These are phyloP conservation scores for Agriopis leucophaearia DNA, from an alignment of 2,888 invertebrate genomes.

Conservation along the genomic window DNA sequence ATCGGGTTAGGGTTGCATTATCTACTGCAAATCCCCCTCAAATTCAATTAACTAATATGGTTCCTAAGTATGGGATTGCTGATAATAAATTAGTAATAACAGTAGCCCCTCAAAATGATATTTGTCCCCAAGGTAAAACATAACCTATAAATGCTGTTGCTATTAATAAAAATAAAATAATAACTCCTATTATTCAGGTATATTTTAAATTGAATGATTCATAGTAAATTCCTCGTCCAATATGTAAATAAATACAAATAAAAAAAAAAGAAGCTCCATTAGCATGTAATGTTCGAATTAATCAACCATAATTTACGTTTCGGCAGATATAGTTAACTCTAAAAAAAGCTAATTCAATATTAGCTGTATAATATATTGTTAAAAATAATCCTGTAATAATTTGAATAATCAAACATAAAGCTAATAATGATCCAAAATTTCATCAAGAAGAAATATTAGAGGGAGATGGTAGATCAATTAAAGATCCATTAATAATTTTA, in stretches of 20 bases:
- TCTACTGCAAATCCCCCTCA: slow-evolving; percentile 92
- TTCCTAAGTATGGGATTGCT: slow-evolving; percentile 90
- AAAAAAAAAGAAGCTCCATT: slow-evolving; percentile 92
- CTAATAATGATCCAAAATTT: slow-evolving; percentile 90
- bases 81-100: slow-evolving; percentile 92
- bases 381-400: slow-evolving; percentile 89
- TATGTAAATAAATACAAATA: slow-evolving; percentile 89
- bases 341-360: slow-evolving; percentile 88
- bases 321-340: slow-evolving; percentile 90
- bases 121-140: slow-evolving; percentile 92
- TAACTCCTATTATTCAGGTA: slow-evolving; percentile 89
- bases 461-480: slow-evolving; percentile 87
- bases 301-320: slow-evolving; percentile 90
- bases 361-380: slow-evolving; percentile 89
- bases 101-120: slow-evolving; percentile 93
- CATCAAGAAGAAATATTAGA: slow-evolving; percentile 88
- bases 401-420: slow-evolving; percentile 88
- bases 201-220: slow-evolving; percentile 81
- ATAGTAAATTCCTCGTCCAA: slow-evolving; percentile 88
- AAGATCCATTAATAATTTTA: slow-evolving; percentile 86
- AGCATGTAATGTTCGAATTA: slow-evolving; percentile 88
- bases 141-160: slow-evolving; percentile 92
- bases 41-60: slow-evolving; percentile 88
- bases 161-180: slow-evolving; percentile 89
- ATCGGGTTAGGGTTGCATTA: slow-evolving; percentile 92